phyloP scores from a whole-genome alignment of 2,797 vertebrate species.

The Lepidocolaptes lacrymiger region DNA sequence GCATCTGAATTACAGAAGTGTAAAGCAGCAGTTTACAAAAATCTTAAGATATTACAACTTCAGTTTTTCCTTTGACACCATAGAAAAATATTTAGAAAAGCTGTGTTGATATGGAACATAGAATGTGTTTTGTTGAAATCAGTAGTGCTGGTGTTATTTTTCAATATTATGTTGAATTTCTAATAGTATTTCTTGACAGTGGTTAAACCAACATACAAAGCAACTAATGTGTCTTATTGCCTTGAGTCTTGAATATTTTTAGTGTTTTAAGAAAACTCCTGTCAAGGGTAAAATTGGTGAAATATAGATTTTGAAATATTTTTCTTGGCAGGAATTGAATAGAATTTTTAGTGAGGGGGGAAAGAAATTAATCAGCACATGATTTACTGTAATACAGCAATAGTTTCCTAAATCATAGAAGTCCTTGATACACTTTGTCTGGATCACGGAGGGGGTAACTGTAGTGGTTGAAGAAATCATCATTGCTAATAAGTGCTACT shows the following conservation, averaged over 20 bases:
- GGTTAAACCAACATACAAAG: not conserved
- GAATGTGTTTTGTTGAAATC: not conserved
- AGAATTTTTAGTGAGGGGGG: not conserved
- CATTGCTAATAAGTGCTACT: conserved; percentile 46
- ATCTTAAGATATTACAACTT: not conserved
- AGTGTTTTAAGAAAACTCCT: conserved; percentile 34
- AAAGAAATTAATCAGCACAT: not conserved
- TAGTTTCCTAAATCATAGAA: conserved; percentile 11
- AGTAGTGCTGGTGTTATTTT: not conserved
- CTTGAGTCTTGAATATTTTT: conserved; percentile 29
- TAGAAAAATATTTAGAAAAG: not conserved
- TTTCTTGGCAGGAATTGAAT: not conserved
- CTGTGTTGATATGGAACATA: not conserved
- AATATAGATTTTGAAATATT: conserved; percentile 16
- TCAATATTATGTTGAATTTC: not conserved
- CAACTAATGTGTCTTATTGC: conserved; percentile 28
- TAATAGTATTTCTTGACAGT: not conserved
- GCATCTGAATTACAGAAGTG: not conserved
- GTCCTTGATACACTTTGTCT: not conserved
- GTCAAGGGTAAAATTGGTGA: conserved; percentile 15
- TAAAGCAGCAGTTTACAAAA: not conserved
- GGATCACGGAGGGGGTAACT: not conserved
- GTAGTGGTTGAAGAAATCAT: conserved; percentile 31
- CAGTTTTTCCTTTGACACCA: not conserved
- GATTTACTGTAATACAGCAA: not conserved